A percentile compares a stretch with the other conserved stretches of the same genome.
phyloP scores from a whole-genome alignment of 2,888 invertebrate species.

The Epinotia ramella region DNA sequence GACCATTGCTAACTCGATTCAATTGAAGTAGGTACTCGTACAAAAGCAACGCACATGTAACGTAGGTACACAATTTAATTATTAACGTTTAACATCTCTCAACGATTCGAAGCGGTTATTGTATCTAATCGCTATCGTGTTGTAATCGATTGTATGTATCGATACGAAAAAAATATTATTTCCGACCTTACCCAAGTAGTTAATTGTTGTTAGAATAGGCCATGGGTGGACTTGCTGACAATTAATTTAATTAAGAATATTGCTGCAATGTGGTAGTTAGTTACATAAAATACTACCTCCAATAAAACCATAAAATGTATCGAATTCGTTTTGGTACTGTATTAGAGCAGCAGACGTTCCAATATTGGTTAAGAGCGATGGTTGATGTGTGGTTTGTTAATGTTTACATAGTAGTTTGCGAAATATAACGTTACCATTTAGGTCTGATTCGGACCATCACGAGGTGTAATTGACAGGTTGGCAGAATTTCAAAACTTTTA shows the following conservation, averaged over 20 bases:
- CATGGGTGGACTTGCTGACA: slow-evolving; percentile 60
- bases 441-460: slow-evolving; percentile 35
- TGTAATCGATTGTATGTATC: slow-evolving; percentile 75
- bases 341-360: slow-evolving; percentile 36
- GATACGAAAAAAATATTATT: slow-evolving; percentile 72
- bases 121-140: slow-evolving; percentile 71
- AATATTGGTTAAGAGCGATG: slow-evolving; percentile 36
- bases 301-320: slow-evolving; percentile 48
- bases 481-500: slow-evolving; percentile 20
- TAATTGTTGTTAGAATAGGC: slow-evolving; percentile 71
- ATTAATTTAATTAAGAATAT: slow-evolving; percentile 75
- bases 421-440: slow-evolving; percentile 43
- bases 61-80: slow-evolving; percentile 55
- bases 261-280: slow-evolving; percentile 61
- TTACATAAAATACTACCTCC: slow-evolving; percentile 59
- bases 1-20: neutral
- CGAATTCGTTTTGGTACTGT: slow-evolving; percentile 43
- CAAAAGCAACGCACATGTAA: slow-evolving; percentile 51
- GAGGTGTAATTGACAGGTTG: slow-evolving; percentile 26
- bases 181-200: slow-evolving; percentile 76
- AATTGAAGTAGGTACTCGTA: slow-evolving; percentile 36
- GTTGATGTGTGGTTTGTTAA: slow-evolving; percentile 42
- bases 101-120: slow-evolving; percentile 74
- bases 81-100: slow-evolving; percentile 58
- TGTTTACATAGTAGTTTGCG: slow-evolving; percentile 36